These are phyloP conservation scores for Andrena minutula DNA, from an alignment of 2,888 invertebrate species.

Conservation along the genomic window DNA sequence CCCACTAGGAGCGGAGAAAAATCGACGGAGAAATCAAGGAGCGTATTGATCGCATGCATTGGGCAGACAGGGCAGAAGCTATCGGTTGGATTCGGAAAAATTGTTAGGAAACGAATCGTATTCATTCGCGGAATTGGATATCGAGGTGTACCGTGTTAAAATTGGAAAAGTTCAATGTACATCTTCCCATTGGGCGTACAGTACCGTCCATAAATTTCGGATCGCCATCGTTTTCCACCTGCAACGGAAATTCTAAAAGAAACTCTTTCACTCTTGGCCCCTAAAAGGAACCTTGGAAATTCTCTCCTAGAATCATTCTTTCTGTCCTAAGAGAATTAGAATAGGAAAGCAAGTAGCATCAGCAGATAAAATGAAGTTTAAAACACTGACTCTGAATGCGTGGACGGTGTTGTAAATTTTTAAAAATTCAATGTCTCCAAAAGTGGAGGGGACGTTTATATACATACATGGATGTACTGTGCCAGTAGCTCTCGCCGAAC, in stretches of 20 bases:
- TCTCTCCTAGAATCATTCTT: too few species aligned
- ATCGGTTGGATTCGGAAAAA: slow-evolving; percentile 19
- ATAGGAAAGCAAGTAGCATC: too few species aligned
- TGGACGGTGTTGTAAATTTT: too few species aligned
- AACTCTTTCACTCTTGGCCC: too few species aligned
- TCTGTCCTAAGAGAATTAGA: too few species aligned
- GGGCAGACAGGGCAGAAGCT: background rate
- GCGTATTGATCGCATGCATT: background rate
- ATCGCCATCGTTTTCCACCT: background rate
- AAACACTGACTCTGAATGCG: too few species aligned
- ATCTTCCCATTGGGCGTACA: slow-evolving; percentile 1
- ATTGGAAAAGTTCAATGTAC: slow-evolving; percentile 15
- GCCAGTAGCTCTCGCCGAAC: background rate
- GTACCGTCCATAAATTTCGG: background rate
- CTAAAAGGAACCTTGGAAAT: too few species aligned
- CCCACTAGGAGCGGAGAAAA: background rate
- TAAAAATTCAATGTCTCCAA: too few species aligned
- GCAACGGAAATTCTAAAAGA: too few species aligned
- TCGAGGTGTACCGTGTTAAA: background rate
- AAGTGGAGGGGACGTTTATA: background rate
- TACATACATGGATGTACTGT: background rate
- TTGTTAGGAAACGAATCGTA: slow-evolving; percentile 14
- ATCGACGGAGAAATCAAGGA: background rate
- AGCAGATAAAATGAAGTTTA: too few species aligned
- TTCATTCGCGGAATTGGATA: slow-evolving; percentile 17